Evolutionary conservation across 2,888 invertebrate species (phyloP).

Genomic region (Diadegma fenestrale): DNA sequence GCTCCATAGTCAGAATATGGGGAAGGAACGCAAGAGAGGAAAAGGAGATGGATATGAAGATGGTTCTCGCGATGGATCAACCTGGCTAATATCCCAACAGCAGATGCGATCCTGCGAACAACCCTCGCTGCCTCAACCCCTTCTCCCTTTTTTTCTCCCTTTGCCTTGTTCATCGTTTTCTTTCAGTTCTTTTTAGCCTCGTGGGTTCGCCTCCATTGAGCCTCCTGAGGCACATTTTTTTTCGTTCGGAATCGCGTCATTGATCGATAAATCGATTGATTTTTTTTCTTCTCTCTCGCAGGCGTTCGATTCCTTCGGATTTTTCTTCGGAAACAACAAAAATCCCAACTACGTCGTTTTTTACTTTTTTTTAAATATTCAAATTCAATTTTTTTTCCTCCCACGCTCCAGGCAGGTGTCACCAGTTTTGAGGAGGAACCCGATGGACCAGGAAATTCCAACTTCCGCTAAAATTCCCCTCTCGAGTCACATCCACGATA

Average conservation of each 20-base stretch:
- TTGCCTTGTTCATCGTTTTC: constrained; percentile 5
- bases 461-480: constrained; percentile 49
- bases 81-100: constrained; percentile 64
- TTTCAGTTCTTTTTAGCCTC: background rate
- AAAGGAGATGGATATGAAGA: constrained; percentile 39
- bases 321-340: background rate
- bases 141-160: constrained; percentile 52
- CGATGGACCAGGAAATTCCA: constrained; percentile 63
- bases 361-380: background rate
- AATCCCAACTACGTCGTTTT: background rate
- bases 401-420: constrained; percentile 50
- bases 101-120: constrained; percentile 71
- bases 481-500: constrained; percentile 21
- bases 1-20: background rate
- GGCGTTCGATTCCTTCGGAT: background rate
- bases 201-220: background rate
- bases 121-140: constrained; percentile 69
- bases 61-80: constrained; percentile 57
- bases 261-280: background rate
- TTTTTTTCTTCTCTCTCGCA: background rate
- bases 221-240: background rate
- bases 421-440: constrained; percentile 21
- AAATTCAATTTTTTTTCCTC: constrained; percentile 11
- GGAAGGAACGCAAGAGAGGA: background rate
- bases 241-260: background rate